A percentile compares a stretch with the other conserved stretches of the same genome.
Conservation (phyloP, 2,888 invertebrate species). For the Leptinotarsa juncta region DNA sequence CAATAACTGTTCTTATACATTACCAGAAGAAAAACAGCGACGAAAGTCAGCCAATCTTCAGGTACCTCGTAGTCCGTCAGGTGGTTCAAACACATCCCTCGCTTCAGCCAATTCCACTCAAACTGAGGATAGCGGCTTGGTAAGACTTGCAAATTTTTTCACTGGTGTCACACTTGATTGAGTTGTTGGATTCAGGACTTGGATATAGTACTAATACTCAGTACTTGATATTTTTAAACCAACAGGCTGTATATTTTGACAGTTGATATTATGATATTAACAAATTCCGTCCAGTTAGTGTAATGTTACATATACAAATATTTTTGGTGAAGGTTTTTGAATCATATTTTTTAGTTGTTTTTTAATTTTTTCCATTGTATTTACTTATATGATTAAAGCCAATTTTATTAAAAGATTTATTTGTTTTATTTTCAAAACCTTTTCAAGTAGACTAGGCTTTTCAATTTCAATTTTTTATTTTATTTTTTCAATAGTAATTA, state of each 20-base stretch:
- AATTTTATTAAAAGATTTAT: slow-evolving; percentile 5
- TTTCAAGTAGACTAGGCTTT: slow-evolving; percentile 4
- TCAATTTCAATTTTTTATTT: slow-evolving; percentile 25
- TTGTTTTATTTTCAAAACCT: slow-evolving; percentile 16
- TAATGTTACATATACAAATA: slow-evolving; percentile 18
- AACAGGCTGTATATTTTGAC: slow-evolving; percentile 12
- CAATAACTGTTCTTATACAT: slow-evolving; percentile 87
- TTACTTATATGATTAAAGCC: slow-evolving; percentile 4
- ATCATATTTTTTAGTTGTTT: slow-evolving; percentile 22
- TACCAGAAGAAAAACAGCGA: slow-evolving; percentile 61
- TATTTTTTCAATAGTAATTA: slow-evolving; percentile 26
- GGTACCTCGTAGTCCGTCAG: slow-evolving; percentile 79
- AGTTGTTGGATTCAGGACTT: slow-evolving; percentile 28
- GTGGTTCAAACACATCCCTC: slow-evolving; percentile 77
- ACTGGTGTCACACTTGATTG: slow-evolving; percentile 61
- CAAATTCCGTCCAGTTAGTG: slow-evolving; percentile 8
- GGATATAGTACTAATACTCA: slow-evolving; percentile 26
- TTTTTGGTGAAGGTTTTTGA: slow-evolving; percentile 16
- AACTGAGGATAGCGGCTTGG: slow-evolving; percentile 76
- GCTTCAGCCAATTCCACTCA: slow-evolving; percentile 69
- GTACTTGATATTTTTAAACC: slow-evolving; percentile 25
- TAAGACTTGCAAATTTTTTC: slow-evolving; percentile 72
- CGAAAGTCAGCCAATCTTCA: slow-evolving; percentile 67
- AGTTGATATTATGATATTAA: slow-evolving; percentile 1
- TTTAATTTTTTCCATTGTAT: slow-evolving; percentile 1